Conservation (phyloP, 2,113 vertebrate species). For the Morone chrysops region DNA sequence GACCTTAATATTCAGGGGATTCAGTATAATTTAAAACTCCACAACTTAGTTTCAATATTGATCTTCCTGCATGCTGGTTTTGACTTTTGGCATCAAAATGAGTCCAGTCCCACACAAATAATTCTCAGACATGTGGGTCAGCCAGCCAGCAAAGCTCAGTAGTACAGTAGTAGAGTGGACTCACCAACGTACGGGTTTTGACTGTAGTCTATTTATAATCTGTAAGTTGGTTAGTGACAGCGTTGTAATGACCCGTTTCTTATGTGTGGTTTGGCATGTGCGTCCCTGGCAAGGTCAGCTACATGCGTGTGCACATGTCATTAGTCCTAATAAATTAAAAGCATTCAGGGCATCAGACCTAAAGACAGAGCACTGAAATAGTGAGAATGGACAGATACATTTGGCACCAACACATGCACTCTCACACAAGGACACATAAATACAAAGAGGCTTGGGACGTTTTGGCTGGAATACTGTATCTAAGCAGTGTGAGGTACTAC, state of each 20-base stretch:
- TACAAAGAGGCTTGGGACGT: not conserved
- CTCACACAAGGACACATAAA: conserved; percentile 20
- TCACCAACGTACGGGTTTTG: conserved; percentile 5
- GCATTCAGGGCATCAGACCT: not conserved
- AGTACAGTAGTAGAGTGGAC: not conserved
- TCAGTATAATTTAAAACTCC: conserved; percentile 35
- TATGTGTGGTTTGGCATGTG: conserved; percentile 21
- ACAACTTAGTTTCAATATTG: conserved; percentile 40
- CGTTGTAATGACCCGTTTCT: conserved; percentile 5
- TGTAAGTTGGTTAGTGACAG: conserved; percentile 6
- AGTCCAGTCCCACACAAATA: conserved; percentile 36
- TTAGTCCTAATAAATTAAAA: conserved; percentile 13
- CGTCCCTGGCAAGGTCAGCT: not conserved
- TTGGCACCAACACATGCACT: not conserved
- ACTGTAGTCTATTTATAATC: conserved; percentile 28
- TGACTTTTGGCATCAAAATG: conserved; percentile 33
- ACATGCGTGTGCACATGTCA: not conserved
- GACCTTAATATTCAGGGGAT: conserved; percentile 41
- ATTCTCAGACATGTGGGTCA: conserved; percentile 38
- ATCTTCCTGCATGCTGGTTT: conserved; percentile 24
- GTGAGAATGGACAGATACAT: not conserved
- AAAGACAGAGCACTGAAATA: not conserved
- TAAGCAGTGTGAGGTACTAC: not conserved
- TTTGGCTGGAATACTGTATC: not conserved
- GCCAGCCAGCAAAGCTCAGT: conserved; percentile 17